phyloP scores from a whole-genome alignment of 1,140 invertebrate genomes.

The Cotesia chilonis region DNA sequence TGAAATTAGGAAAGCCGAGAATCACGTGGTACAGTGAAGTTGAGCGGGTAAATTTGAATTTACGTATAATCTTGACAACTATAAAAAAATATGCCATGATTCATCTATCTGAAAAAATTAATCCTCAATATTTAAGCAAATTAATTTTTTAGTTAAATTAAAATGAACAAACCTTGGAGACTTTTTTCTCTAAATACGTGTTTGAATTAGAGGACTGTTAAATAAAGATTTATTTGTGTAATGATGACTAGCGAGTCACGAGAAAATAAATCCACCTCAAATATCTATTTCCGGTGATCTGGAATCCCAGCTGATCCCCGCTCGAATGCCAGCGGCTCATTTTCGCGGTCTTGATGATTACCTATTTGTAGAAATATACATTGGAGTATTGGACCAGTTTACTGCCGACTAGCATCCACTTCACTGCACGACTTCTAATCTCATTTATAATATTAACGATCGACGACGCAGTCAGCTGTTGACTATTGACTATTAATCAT shows the following conservation, averaged over 20 bases:
- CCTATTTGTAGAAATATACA: conserved; percentile 27
- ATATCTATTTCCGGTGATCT: conserved; percentile 13
- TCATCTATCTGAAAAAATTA: too few species aligned
- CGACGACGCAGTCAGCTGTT: too few species aligned
- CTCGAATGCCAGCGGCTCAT: conserved; percentile 1
- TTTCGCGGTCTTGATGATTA: conserved; percentile 17
- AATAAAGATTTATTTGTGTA: not conserved
- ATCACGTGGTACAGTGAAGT: too few species aligned
- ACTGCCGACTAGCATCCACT: not conserved
- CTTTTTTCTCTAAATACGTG: not conserved
- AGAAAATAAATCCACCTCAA: not conserved
- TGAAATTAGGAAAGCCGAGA: too few species aligned
- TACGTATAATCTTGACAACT: too few species aligned
- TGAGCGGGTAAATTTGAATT: too few species aligned
- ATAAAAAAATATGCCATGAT: too few species aligned
- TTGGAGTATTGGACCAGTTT: not conserved
- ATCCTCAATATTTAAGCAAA: too few species aligned
- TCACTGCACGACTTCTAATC: too few species aligned
- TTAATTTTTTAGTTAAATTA: not conserved
- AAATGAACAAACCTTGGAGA: not conserved
- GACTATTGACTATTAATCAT: too few species aligned
- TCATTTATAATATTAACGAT: too few species aligned
- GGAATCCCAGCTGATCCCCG: not conserved
- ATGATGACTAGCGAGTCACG: too few species aligned
- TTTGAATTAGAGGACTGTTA: not conserved